Conservation (phyloP, 2,113 vertebrate genomes). For the Podilymbus podiceps region DNA sequence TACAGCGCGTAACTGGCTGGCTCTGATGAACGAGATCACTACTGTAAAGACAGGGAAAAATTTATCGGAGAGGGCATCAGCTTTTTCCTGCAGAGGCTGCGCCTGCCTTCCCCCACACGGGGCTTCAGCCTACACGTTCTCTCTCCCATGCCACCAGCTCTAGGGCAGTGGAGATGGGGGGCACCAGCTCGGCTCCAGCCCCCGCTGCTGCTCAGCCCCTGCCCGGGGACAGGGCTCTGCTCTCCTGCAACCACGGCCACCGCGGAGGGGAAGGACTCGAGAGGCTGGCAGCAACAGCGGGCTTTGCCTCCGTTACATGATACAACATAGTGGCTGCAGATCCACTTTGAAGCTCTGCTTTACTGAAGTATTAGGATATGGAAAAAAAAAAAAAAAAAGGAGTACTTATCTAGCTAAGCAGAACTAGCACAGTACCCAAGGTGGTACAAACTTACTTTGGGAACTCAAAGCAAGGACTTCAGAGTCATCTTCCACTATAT, state of each 20-base stretch:
- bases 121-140: not conserved
- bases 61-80: rapidly evolving
- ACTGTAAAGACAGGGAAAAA: not conserved
- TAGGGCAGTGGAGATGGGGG: not conserved
- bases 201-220: slow-evolving; percentile 58
- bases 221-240: not conserved
- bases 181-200: not conserved
- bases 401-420: not conserved
- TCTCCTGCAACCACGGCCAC: not conserved
- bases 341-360: not conserved
- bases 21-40: not conserved
- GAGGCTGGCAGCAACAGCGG: not conserved
- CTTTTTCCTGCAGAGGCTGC: not conserved
- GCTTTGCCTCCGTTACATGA: not conserved
- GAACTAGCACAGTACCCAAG: not conserved
- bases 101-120: not conserved
- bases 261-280: not conserved
- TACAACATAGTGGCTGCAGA: not conserved
- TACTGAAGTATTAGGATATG: not conserved
- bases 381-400: not conserved
- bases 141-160: not conserved
- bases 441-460: not conserved
- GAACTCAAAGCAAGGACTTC: not conserved
- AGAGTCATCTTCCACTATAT: not conserved
- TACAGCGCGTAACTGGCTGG: rapidly evolving